Evolutionary conservation across 2,113 vertebrate genomes (phyloP).

Genomic region (Zosterops borbonicus): DNA sequence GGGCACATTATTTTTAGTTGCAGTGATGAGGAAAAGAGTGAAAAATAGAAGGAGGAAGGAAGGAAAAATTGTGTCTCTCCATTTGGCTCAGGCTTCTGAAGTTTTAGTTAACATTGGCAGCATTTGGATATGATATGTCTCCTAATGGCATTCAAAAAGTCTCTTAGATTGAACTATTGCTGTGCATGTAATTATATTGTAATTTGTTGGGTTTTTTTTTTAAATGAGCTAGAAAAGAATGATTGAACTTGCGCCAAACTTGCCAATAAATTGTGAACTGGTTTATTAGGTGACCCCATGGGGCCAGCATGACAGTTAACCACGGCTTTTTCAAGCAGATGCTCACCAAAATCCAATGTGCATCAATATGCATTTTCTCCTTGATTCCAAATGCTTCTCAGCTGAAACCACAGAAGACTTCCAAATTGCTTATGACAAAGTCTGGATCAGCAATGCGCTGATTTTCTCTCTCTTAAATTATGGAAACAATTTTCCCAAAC

Average conservation of each 20-base stretch:
- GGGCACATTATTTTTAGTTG: constrained; percentile 42
- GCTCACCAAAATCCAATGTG: neutral
- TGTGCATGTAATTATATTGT: neutral
- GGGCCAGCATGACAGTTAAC: neutral
- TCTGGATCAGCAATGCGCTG: neutral
- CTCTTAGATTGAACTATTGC: neutral
- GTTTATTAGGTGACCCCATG: neutral
- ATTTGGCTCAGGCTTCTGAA: constrained; percentile 26
- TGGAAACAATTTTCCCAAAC: neutral
- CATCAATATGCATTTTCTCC: neutral
- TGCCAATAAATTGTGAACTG: neutral
- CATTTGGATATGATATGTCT: neutral
- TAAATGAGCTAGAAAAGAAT: neutral
- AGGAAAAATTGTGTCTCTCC: neutral
- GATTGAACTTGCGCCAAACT: neutral
- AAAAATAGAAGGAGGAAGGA: constrained; percentile 52
- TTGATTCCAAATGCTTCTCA: neutral
- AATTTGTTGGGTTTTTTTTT: neutral
- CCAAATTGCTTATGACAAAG: neutral
- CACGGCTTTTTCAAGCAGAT: neutral
- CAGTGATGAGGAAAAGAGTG: constrained; percentile 16
- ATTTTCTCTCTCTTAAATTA: neutral
- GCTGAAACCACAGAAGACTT: neutral
- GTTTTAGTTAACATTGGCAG: constrained; percentile 15
- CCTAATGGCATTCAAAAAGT: neutral